These are phyloP conservation scores for Chloropsis hardwickii DNA, from an alignment of 2,113 vertebrate genomes.

Conservation along the genomic window DNA sequence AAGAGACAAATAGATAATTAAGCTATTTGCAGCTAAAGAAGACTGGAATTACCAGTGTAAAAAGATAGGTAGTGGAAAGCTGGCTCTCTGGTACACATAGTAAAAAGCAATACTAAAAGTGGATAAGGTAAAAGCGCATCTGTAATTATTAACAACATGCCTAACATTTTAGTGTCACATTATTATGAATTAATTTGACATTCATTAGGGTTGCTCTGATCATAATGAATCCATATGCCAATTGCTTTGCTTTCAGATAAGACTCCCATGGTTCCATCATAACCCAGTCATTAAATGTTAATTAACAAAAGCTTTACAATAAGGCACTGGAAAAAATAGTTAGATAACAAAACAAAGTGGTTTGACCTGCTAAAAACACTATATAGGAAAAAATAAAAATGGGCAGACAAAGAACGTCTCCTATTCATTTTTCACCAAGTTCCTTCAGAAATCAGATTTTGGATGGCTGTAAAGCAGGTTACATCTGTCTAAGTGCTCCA, in stretches of 20 bases:
- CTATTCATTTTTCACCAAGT: neutral
- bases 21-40: constrained; percentile 17
- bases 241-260: constrained; percentile 36
- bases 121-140: neutral
- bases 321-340: neutral
- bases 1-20: constrained; percentile 48
- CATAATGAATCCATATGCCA: constrained; percentile 33
- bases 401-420: neutral
- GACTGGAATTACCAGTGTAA: neutral
- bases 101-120: neutral
- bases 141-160: constrained; percentile 31
- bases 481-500: neutral
- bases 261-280: neutral
- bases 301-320: constrained; percentile 40
- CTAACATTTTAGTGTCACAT: constrained; percentile 31
- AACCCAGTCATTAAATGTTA: constrained; percentile 25
- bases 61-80: neutral
- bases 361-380: neutral
- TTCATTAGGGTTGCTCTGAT: constrained; percentile 36
- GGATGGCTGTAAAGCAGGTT: neutral
- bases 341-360: neutral
- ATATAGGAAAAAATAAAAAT: neutral
- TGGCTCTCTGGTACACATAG: neutral
- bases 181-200: constrained; percentile 53
- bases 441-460: neutral